Conservation (phyloP, 1,140 invertebrate species). For the Andrena cerasifolii region DNA sequence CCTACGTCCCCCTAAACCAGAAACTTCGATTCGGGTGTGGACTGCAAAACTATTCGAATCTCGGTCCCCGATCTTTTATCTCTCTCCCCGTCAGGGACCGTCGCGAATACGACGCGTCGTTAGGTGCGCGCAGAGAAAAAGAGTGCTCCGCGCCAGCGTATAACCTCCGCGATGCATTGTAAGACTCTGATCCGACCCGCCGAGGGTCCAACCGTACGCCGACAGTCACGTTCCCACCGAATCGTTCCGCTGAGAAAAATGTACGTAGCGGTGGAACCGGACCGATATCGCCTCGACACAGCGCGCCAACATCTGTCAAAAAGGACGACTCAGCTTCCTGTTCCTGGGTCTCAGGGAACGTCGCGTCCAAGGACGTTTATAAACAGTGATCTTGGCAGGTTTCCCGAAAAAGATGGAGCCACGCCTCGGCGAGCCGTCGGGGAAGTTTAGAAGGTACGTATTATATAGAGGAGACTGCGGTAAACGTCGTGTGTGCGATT, state of each 20-base stretch:
- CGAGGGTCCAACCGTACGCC: slow-evolving; percentile 28
- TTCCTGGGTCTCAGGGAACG: not conserved
- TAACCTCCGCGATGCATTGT: slow-evolving; percentile 20
- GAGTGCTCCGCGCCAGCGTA: not conserved
- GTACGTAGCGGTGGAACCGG: slow-evolving; percentile 13
- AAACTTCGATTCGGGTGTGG: not conserved
- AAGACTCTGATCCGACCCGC: slow-evolving; percentile 12
- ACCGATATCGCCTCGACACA: slow-evolving; percentile 31
- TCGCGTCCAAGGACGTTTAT: slow-evolving; percentile 52
- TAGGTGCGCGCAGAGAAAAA: slow-evolving; percentile 4
- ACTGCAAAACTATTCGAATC: not conserved
- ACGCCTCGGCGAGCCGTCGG: slow-evolving; percentile 26
- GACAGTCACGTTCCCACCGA: slow-evolving; percentile 38
- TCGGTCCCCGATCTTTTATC: not conserved
- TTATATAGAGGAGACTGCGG: slow-evolving; percentile 30
- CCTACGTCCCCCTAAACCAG: not conserved
- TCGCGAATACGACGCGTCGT: slow-evolving; percentile 17
- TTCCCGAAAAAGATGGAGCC: slow-evolving; percentile 53
- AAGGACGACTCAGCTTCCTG: slow-evolving; percentile 34
- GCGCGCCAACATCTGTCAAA: slow-evolving; percentile 49
- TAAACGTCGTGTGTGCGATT: slow-evolving; percentile 11
- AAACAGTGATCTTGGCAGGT: slow-evolving; percentile 59
- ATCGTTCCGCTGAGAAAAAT: slow-evolving; percentile 25
- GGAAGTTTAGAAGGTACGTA: slow-evolving; percentile 30
- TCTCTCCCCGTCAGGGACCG: not conserved